Percentiles rank a stretch among this genome's conserved stretches.
Evolutionary conservation across 2,113 vertebrate species (phyloP).

Genomic region (Lota lota): DNA sequence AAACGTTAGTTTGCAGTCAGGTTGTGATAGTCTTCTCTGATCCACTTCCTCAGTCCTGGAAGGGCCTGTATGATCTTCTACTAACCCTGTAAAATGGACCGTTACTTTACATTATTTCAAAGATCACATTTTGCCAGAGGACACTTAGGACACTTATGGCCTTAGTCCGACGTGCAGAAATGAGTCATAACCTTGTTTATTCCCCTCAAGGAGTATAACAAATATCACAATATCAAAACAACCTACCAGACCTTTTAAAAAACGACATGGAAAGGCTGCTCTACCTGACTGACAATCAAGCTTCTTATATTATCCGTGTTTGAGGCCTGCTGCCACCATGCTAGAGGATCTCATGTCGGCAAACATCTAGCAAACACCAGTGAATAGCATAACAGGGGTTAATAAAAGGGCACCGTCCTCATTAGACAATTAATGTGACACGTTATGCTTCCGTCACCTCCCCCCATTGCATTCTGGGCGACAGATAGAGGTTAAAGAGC

Average conservation of each 20-base stretch:
- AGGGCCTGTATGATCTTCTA: no score
- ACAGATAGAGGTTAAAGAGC: slow-evolving; percentile 63
- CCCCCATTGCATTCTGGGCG: slow-evolving; percentile 43
- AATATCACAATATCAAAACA: not conserved
- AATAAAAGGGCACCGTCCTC: slow-evolving; percentile 36
- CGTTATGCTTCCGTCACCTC: slow-evolving; percentile 34
- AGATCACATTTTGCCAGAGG: no score
- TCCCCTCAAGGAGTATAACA: no score
- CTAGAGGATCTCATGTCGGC: not conserved
- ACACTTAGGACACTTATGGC: no score
- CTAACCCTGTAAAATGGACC: no score
- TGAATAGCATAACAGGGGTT: not conserved
- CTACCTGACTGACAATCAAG: slow-evolving; percentile 6
- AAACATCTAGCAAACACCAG: not conserved
- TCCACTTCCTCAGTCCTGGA: no score
- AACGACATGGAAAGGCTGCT: slow-evolving; percentile 5
- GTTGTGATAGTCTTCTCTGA: no score
- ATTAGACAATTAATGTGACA: slow-evolving; percentile 54
- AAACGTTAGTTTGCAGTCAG: not conserved
- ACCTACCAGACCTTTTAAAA: not conserved
- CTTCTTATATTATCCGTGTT: not conserved
- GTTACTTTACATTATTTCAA: no score
- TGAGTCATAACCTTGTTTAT: no score
- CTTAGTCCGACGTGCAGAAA: no score
- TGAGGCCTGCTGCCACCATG: not conserved